Conservation (phyloP, 1,140 invertebrate genomes). For the Pseudobourletiella spinata region DNA sequence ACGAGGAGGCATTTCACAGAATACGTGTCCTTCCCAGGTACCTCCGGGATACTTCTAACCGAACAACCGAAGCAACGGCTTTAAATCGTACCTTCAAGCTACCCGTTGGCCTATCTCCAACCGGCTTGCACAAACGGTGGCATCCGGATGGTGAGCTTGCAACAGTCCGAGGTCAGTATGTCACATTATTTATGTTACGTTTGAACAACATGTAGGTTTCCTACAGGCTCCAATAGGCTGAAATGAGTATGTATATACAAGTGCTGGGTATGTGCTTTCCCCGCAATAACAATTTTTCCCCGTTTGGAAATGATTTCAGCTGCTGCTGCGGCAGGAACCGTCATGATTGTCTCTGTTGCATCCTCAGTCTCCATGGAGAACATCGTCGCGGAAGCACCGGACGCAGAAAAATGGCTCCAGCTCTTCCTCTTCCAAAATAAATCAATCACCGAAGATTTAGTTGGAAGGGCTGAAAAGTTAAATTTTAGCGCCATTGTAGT, state of each 20-base stretch:
- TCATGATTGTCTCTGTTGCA: slow-evolving; percentile 47
- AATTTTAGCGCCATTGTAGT: slow-evolving; percentile 76
- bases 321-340: slow-evolving; percentile 39
- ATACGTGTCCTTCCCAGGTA: slow-evolving; percentile 61
- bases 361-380: slow-evolving; percentile 47
- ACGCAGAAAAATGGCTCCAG: slow-evolving; percentile 42
- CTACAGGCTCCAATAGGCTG: no score
- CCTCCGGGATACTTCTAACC: slow-evolving; percentile 61
- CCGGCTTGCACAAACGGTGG: slow-evolving; percentile 88
- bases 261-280: no score
- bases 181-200: no score
- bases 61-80: slow-evolving; percentile 53
- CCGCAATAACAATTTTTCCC: no score
- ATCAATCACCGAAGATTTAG: slow-evolving; percentile 47
- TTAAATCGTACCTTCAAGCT: slow-evolving; percentile 59
- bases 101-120: slow-evolving; percentile 80
- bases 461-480: slow-evolving; percentile 65
- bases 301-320: no score
- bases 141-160: slow-evolving; percentile 80
- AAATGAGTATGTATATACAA: no score
- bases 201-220: no score
- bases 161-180: slow-evolving; percentile 65
- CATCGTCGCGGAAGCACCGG: slow-evolving; percentile 40
- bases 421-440: slow-evolving; percentile 44
- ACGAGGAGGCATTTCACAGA: background rate